Evolutionary conservation across 2,113 vertebrate genomes (phyloP).

Genomic region (Archilochus colubris): DNA sequence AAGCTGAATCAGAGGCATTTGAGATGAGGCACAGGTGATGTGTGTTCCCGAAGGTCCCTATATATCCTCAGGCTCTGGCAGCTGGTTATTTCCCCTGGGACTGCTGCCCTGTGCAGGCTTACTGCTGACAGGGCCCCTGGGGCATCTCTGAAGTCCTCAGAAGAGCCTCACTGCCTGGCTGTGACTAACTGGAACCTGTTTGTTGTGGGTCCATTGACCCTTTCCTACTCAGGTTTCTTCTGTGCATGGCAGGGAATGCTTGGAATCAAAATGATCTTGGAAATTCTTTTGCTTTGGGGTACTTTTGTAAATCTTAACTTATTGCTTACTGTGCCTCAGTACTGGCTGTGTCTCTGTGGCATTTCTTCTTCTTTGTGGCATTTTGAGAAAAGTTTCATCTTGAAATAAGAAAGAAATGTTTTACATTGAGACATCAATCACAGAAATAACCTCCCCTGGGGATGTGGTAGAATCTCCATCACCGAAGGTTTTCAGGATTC

Average conservation of each 20-base stretch:
- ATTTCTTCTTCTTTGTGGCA: background rate
- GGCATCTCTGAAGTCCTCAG: background rate
- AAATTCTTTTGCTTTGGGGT: background rate
- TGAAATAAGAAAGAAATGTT: background rate
- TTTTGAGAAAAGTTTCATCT: background rate
- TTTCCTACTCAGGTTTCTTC: background rate
- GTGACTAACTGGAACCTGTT: background rate
- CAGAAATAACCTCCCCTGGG: background rate
- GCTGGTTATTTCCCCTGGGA: constrained; percentile 42
- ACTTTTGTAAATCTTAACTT: background rate
- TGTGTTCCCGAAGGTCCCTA: background rate
- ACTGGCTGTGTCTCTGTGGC: background rate
- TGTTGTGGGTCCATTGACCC: background rate
- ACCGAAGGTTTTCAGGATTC: background rate
- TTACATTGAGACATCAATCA: background rate
- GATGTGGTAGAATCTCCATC: background rate
- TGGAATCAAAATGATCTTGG: background rate
- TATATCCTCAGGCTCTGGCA: constrained; percentile 25
- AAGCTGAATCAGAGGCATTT: background rate
- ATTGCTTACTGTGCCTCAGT: background rate
- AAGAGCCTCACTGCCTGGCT: background rate
- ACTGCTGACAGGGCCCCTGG: background rate
- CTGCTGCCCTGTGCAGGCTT: background rate
- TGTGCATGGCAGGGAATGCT: background rate
- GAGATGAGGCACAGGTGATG: constrained; percentile 19